These are phyloP conservation scores for Paralichthys olivaceus DNA, from an alignment of 2,113 vertebrate species.

Conservation along the genomic window DNA sequence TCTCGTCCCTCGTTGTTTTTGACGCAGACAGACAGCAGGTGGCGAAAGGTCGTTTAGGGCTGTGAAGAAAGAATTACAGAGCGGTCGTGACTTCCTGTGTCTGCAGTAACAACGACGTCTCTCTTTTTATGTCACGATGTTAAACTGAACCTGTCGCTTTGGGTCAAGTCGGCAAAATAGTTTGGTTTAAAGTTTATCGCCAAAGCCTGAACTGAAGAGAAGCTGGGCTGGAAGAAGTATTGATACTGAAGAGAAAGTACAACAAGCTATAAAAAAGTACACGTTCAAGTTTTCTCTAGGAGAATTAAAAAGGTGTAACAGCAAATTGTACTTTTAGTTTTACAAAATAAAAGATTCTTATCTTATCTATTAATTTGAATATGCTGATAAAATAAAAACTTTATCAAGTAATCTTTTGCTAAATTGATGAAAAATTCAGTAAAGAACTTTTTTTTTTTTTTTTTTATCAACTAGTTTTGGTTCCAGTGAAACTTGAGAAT, in stretches of 20 bases:
- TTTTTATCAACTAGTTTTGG: too few species aligned
- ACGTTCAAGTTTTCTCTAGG: not conserved
- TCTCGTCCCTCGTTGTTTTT: slow-evolving; percentile 11
- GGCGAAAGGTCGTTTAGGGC: slow-evolving; percentile 10
- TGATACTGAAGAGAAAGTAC: not conserved
- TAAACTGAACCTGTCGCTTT: not conserved
- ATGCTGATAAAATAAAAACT: too few species aligned
- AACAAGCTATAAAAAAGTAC: not conserved
- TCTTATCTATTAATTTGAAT: too few species aligned
- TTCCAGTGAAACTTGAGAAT: too few species aligned
- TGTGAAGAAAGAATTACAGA: not conserved
- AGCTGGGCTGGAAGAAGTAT: not conserved
- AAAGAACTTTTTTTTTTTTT: too few species aligned
- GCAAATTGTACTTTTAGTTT: too few species aligned
- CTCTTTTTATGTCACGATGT: not conserved
- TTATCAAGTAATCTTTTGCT: too few species aligned
- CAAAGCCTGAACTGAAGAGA: not conserved
- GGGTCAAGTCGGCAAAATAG: too few species aligned
- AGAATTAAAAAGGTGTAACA: not conserved
- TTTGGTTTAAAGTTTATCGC: not conserved
- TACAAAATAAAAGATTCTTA: too few species aligned
- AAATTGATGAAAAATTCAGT: too few species aligned
- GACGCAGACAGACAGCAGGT: slow-evolving; percentile 41
- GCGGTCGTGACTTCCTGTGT: not conserved
- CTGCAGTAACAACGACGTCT: not conserved